These are phyloP conservation scores for Amphilophus citrinellus DNA, from an alignment of 2,113 vertebrate genomes.

Conservation along the genomic window DNA sequence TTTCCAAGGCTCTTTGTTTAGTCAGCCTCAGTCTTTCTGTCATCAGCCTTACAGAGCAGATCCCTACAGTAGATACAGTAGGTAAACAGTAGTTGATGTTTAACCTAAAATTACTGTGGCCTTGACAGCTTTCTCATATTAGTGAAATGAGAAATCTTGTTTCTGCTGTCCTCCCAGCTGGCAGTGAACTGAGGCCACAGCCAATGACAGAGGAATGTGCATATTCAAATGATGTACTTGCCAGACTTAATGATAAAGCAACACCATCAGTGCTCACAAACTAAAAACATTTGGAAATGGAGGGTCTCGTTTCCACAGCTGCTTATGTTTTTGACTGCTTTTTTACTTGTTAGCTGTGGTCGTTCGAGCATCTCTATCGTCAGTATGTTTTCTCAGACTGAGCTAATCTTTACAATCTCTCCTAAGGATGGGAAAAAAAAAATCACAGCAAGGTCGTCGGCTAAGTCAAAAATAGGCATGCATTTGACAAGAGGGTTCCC, in stretches of 20 bases:
- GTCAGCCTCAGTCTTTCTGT: neutral
- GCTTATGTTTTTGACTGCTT: neutral
- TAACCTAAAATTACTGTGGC: constrained; percentile 30
- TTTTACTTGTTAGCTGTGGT: neutral
- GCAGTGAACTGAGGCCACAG: neutral
- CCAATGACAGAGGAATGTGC: constrained; percentile 24
- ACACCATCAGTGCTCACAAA: constrained; percentile 3
- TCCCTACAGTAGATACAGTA: neutral
- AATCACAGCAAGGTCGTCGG: neutral
- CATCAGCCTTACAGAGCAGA: constrained; percentile 1
- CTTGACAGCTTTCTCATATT: constrained; percentile 6
- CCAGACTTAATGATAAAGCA: constrained; percentile 12
- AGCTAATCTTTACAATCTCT: too few species aligned
- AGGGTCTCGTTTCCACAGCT: neutral
- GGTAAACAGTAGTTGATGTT: constrained; percentile 8
- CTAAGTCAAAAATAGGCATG: neutral
- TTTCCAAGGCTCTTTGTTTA: neutral
- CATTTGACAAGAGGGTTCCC: neutral
- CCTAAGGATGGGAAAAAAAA: neutral
- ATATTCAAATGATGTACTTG: constrained; percentile 31
- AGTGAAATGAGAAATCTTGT: constrained; percentile 24
- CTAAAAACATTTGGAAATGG: constrained; percentile 27
- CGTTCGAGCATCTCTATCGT: neutral
- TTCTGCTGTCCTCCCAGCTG: constrained; percentile 3
- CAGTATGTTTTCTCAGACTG: neutral